Evolutionary conservation across 2,113 vertebrate species (phyloP), one percentile per base, ranked within the genome.

Genomic region (Semnopithecus entellus): DNA sequence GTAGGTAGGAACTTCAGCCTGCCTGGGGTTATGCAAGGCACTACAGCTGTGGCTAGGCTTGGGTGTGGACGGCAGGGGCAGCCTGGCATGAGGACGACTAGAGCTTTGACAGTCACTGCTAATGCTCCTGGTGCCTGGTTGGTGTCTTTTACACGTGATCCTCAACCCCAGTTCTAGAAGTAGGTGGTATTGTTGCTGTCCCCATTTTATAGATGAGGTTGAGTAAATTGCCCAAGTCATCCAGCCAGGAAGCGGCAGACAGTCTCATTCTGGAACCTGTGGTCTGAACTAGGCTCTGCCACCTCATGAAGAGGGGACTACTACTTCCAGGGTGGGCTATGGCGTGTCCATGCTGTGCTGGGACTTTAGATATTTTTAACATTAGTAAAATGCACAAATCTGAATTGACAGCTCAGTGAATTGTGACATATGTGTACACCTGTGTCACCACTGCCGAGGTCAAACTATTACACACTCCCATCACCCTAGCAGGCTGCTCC

Each of bases 301-400:
- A 0, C n/a, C 38, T 85, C 16, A 14, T 43, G 30, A 16, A 82
- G 72, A 35, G 25, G 35, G 8, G 8, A 0, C n/a, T 38, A 1
- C 64, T 25, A 50, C 75, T 88, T 92, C 80, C 93, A 57, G 14
- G 61, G 38, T 38, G 10, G 30, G 17, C 35, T 0, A 0, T 35
- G 59, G 32, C 30, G 0, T 18, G n/a, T 30, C n/a, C 8, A 1
- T 4, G 35, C 82, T 61, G 17, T 35, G 87, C 75, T 30, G 40
- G 25, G 20, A 35, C 55, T 57, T 76, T 7, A 32, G 38, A 35
- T 88, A 30, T 5, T 20, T 3, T 91, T 86, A 43, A 64, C 30
- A 87, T 68, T 32, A 50, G n/a, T 80, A 38, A 40, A 75, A 48
- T 45, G 40, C 30, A 72, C 72, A 64, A 1, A n/a, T 72, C 38